Conservation (phyloP, 2,113 vertebrate species). For the Puntigrus tetrazona region DNA sequence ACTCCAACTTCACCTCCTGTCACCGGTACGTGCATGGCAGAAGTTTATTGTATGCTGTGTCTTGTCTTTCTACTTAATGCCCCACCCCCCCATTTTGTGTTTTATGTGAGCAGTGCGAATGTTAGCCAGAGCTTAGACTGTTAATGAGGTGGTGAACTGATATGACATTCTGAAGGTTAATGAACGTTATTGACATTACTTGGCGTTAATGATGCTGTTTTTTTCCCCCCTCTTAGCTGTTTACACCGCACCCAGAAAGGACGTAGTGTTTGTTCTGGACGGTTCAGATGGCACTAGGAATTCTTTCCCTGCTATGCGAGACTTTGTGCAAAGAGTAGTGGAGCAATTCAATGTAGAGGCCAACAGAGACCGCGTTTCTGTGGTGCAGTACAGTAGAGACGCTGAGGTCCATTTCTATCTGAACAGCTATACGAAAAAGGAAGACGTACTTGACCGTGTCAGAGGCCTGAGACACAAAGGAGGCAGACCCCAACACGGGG, state of each 20-base stretch:
- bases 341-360: conserved; percentile 66
- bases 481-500: conserved; percentile 63
- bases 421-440: conserved; percentile 65
- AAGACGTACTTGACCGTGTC: conserved; percentile 55
- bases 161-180: neutral
- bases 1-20: conserved; percentile 5
- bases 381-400: conserved; percentile 67
- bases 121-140: neutral
- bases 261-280: conserved; percentile 67
- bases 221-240: neutral
- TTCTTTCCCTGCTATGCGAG: conserved; percentile 57
- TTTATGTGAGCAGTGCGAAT: neutral
- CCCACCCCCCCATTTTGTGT: no score
- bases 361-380: conserved; percentile 66
- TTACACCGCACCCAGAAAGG: conserved; percentile 18
- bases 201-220: neutral
- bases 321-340: conserved; percentile 69
- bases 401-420: conserved; percentile 57
- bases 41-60: no score
- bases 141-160: neutral
- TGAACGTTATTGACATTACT: neutral
- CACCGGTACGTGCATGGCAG: conserved; percentile 13
- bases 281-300: conserved; percentile 65
- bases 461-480: conserved; percentile 66
- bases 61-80: neutral